Base-by-base conservation (phyloP, 2,888 invertebrate species). In the Calliopum simillimum region DNA sequence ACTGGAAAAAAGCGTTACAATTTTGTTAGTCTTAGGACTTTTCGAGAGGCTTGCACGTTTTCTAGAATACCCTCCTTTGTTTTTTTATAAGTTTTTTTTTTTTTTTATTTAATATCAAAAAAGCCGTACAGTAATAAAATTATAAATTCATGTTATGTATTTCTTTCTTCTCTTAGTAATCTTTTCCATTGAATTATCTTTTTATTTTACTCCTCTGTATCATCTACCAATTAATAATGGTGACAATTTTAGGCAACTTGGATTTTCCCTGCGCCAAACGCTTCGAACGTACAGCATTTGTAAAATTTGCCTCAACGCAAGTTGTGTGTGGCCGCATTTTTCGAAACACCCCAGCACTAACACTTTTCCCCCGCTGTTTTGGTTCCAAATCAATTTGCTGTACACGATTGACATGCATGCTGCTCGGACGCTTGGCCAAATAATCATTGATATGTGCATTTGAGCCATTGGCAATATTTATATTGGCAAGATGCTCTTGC, bases 401-500 rank as follows among this genome's bases (percentile, higher is more conserved):
- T 1, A 83, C 80, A 14, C 83, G 82, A 59, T 86, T 84, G 4
- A 86, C 81, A 55, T 82, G 83, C 85, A 86, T 86, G 73, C 86
- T 86, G 43, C 77, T 80, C 41, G 87, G 86, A 2, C 86, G 79
- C 13, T 80, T 79, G 5, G 79, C 76, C 6, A 86, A 74, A 67
- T 82, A 81, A 11, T 82, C 82, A 69, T 85, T 82, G 3, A 84
- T 75, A 46, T 83, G 82, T 3, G 76, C 76, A 59, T 83, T 85
- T 46, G 79, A 80, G 23, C 86, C 86, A 44, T 80, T 79, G 68
- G 80, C 77, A 1, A 90, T 86, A 3, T 91, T 91, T 64, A 91
- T 77, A 13, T 89, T 88, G 0, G 90, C 88, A 46, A 93, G 84
- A 79, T 91, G 91, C 53, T 89, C 88, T 78, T 90, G 89, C 71